phyloP scores from a whole-genome alignment of 2,888 invertebrate species.

The Drosophila kokeensis region DNA sequence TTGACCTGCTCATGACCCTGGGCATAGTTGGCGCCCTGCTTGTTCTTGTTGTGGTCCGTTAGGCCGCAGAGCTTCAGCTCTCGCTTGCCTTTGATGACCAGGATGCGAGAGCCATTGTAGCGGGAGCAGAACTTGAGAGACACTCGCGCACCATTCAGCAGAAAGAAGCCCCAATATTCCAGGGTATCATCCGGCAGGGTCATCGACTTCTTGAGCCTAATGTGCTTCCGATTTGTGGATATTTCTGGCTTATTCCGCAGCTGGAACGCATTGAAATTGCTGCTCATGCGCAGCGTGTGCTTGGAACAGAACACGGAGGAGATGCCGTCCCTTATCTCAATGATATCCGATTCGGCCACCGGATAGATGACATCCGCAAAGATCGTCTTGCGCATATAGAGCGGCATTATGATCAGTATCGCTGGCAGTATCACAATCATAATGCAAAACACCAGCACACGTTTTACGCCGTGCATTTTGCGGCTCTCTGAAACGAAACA shows the following conservation, averaged over 20 bases:
- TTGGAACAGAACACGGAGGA: conserved; percentile 93
- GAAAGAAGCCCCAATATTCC: conserved; percentile 95
- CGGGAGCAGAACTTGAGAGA: conserved; percentile 92
- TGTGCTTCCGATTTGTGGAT: conserved; percentile 90
- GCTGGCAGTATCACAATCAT: conserved; percentile 91
- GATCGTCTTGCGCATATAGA: conserved; percentile 91
- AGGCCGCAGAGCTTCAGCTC: conserved; percentile 92
- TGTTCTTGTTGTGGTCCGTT: conserved; percentile 89
- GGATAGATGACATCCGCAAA: conserved; percentile 92
- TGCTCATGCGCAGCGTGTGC: conserved; percentile 92
- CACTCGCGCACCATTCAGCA: conserved; percentile 91
- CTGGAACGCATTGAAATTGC: conserved; percentile 90
- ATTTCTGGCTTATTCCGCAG: conserved; percentile 89
- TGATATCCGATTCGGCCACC: conserved; percentile 93
- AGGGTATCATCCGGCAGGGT: conserved; percentile 92
- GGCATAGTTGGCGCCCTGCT: conserved; percentile 87
- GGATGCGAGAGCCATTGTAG: conserved; percentile 91
- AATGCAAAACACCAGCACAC: conserved; percentile 91
- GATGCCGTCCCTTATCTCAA: conserved; percentile 92
- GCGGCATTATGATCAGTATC: conserved; percentile 90
- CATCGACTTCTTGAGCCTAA: conserved; percentile 92
- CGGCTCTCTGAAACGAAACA: conserved; percentile 86
- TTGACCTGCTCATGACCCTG: conserved; percentile 85
- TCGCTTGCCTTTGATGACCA: conserved; percentile 92
- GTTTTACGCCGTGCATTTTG: conserved; percentile 92